Evolutionary conservation across 2,888 invertebrate genomes (phyloP).

Genomic region (Bugula neritina): DNA sequence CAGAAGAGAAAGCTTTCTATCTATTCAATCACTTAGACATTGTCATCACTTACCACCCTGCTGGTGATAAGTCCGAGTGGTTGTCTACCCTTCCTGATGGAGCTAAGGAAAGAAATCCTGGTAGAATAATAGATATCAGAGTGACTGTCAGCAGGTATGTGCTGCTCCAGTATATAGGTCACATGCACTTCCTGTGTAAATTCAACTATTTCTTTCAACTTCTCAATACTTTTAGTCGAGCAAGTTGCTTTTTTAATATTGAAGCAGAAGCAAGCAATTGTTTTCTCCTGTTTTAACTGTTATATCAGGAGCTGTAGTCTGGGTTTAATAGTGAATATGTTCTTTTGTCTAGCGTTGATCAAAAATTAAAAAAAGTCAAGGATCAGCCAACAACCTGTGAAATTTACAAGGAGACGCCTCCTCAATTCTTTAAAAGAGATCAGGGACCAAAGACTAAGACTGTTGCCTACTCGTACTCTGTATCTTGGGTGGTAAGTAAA

Average conservation of each 20-base stretch:
- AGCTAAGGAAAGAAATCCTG: conserved; percentile 57
- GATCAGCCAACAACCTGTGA: neutral
- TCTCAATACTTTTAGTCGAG: no score
- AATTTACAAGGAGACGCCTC: neutral
- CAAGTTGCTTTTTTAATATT: no score
- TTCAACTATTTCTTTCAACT: no score
- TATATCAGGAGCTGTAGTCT: no score
- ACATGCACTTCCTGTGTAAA: no score
- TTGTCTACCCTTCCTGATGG: conserved; percentile 70
- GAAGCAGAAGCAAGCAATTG: no score
- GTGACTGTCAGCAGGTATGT: conserved; percentile 55
- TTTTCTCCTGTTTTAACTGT: no score
- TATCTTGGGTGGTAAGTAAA: conserved; percentile 65
- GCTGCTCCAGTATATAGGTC: no score
- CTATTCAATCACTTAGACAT: conserved; percentile 95
- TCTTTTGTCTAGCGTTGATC: neutral
- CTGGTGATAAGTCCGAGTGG: conserved; percentile 66
- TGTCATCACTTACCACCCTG: conserved; percentile 80
- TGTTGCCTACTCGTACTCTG: conserved; percentile 82
- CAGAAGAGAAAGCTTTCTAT: conserved; percentile 69
- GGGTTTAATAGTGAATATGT: no score
- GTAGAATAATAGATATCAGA: conserved; percentile 67
- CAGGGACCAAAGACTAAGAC: conserved; percentile 35
- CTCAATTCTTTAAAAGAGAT: neutral
- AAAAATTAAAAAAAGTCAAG: neutral